Base-by-base conservation (phyloP, 2,797 vertebrate species). In the Eremophila alpestris region DNA sequence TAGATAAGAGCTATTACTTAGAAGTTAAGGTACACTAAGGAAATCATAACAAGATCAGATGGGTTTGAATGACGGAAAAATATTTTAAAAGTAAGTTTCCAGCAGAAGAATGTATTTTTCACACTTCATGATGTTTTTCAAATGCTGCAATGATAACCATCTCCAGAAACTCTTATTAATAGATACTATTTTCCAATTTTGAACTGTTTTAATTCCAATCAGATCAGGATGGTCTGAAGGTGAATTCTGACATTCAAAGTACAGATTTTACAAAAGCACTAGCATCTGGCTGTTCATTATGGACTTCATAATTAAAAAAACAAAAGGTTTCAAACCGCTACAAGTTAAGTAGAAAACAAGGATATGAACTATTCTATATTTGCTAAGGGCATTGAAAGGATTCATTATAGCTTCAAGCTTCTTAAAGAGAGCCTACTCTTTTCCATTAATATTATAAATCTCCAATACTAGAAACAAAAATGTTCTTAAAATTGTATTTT, bases 141-240 rank as follows among this genome's bases (percentile, higher is more conserved):
- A 54, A 80, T 36, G 32, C 24, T 82, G 49, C 1, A 0, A 34
- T 64, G 12, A 79, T 20, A 89, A 68, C 0, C 0, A 65, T 46
- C 26, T 69, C 73, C 43, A 85, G 34, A 82, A 79, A 65, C 65
- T 75, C 38, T 77, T 64, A 58, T 18, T 52, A 79, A 58, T 32
- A 76, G 11, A 19, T 48, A 46, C 3, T 43, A 56, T 12, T 76
- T 73, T 76, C 46, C 19, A 10, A 46, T 63, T 90, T 67, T 49
- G 34, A 79, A 92, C 14, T 34, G 10, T n/a, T 87, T 27, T 23
- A 8, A 63, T 82, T 85, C 30, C 38, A 93, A 32, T 51, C 30
- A 70, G 51, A 90, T 43, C 11, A 5, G 19, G 10, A 80, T 71
- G 85, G 8, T 59, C 55, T 73, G 38, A 56, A 76, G 70, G 10